A percentile compares a stretch with the other conserved stretches of the same genome.
These are phyloP conservation scores for Peromyscus leucopus DNA, from an alignment of 2,113 vertebrate species.

Conservation along the genomic window DNA sequence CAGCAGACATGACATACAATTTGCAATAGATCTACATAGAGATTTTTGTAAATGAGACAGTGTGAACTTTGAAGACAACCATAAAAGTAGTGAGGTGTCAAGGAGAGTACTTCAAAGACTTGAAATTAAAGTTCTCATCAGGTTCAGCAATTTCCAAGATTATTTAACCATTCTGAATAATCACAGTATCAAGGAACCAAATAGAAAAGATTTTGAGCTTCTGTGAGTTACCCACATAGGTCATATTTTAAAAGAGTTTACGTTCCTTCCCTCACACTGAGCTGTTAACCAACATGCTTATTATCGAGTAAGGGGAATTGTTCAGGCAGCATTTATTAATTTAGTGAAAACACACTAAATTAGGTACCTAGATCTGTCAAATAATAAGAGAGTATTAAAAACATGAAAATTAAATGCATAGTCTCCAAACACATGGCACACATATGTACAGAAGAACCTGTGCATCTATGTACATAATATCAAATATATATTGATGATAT, in stretches of 20 bases:
- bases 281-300: not conserved
- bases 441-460: not conserved
- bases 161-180: slow-evolving; percentile 77
- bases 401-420: slow-evolving; percentile 24
- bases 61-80: slow-evolving; percentile 80
- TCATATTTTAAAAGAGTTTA: not conserved
- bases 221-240: not conserved
- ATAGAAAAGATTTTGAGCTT: slow-evolving; percentile 56
- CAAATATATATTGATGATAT: not conserved
- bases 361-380: not conserved
- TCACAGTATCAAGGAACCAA: slow-evolving; percentile 66
- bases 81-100: slow-evolving; percentile 72
- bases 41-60: slow-evolving; percentile 80
- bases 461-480: not conserved
- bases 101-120: slow-evolving; percentile 81
- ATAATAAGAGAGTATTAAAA: not conserved
- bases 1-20: slow-evolving; percentile 80
- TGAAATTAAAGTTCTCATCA: slow-evolving; percentile 82
- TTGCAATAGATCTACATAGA: slow-evolving; percentile 83
- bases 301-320: not conserved
- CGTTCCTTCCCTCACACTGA: slow-evolving; percentile 45
- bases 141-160: slow-evolving; percentile 77
- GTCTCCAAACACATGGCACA: not conserved
- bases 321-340: not conserved
- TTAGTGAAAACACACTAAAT: not conserved